Evolutionary conservation across 2,797 vertebrate species (phyloP).

Genomic region (Centropyge bicolor): DNA sequence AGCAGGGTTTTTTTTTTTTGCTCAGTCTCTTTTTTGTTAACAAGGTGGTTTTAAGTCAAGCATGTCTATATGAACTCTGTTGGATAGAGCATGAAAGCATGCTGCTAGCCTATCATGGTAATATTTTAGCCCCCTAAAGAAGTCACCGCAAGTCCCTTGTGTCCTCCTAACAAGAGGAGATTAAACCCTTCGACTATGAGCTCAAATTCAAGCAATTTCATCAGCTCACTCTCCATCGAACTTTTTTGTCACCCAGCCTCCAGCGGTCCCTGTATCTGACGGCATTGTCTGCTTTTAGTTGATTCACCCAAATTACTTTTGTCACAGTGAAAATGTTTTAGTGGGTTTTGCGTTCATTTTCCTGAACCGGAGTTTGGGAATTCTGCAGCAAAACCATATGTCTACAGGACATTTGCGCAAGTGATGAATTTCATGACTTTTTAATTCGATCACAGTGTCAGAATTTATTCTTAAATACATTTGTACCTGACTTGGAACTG

Average conservation of each 20-base stretch:
- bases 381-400: background rate
- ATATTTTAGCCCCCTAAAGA: constrained; percentile 93
- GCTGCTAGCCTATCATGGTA: constrained; percentile 86
- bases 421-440: background rate
- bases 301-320: background rate
- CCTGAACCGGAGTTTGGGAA: background rate
- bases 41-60: constrained; percentile 97
- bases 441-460: background rate
- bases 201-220: constrained; percentile 58
- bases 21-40: constrained; percentile 91
- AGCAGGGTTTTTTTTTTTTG: constrained; percentile 81
- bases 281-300: background rate
- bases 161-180: constrained; percentile 77
- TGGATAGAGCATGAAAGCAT: constrained; percentile 94
- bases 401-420: background rate
- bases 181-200: constrained; percentile 69
- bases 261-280: background rate
- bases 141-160: constrained; percentile 90
- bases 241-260: constrained; percentile 48
- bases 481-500: background rate
- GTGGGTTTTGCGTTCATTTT: background rate
- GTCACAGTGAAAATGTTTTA: background rate
- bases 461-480: background rate
- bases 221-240: constrained; percentile 61
- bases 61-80: constrained; percentile 97